Evolutionary conservation across 92 coral and sea anemone species (phyloP).

Genomic region (Montipora capitata): DNA sequence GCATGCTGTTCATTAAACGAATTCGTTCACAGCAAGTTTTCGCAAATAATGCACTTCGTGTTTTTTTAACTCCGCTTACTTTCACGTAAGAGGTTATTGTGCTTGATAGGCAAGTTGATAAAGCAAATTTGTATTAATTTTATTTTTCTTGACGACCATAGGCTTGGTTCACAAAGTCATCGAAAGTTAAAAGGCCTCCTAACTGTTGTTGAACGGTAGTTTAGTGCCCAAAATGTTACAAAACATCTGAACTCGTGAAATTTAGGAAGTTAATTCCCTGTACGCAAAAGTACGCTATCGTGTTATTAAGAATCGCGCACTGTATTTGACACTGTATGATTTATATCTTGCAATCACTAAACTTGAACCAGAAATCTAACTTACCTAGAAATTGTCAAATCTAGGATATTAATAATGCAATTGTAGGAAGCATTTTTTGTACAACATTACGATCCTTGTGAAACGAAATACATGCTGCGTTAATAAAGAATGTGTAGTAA

Average conservation of each 20-base stretch:
- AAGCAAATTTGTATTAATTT: neutral
- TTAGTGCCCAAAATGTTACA: no score
- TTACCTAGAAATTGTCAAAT: conserved; percentile 12
- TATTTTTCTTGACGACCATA: no score
- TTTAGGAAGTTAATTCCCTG: no score
- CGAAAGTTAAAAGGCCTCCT: no score
- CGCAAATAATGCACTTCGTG: neutral
- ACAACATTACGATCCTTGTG: conserved; percentile 37
- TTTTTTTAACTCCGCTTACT: neutral
- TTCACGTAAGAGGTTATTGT: neutral
- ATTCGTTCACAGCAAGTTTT: no score
- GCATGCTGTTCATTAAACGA: no score
- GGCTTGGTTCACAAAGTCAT: no score
- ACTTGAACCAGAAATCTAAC: conserved; percentile 35
- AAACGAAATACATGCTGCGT: conserved; percentile 3
- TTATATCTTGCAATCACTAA: conserved; percentile 39
- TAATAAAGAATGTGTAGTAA: neutral
- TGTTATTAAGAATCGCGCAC: conserved; percentile 39
- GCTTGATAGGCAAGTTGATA: neutral
- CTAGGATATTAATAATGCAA: neutral
- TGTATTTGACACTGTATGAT: conserved; percentile 24
- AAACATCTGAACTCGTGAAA: no score
- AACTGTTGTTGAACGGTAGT: no score
- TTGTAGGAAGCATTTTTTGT: conserved; percentile 37
- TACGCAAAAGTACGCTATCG: neutral